Evolutionary conservation across 2,797 vertebrate species (phyloP), one percentile per base, ranked within the genome.

Genomic region (Diglossa cyanea): DNA sequence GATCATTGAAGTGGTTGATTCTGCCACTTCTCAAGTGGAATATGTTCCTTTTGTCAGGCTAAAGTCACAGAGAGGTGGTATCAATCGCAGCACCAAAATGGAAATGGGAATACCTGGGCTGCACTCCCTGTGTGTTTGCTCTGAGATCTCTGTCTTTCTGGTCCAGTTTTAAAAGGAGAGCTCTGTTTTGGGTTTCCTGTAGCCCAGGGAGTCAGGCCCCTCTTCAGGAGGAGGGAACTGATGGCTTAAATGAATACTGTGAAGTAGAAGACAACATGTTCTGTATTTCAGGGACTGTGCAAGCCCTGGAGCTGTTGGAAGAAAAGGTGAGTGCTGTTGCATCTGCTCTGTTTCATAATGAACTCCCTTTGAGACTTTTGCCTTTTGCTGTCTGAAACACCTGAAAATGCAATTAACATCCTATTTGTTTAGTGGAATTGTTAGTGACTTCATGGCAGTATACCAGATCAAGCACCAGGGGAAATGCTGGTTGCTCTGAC

Each of bases 371-470:
- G 67, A 87, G 54, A 35, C 25, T 75, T 74, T 7, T 42, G 42
- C 24, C n/a, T 74, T 86, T 81, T 85, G 28, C 30, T 79, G n/a
- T 68, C 66, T 75, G 44, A 93, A 89, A 51, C 79, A 11, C 20
- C 31, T 76, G 51, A 70, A 85, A 87, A 94, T 70, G 16, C 44
- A 70, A 37, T 87, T 53, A 67, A 33, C 21, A 70, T 82, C 12
- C 11, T 14, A 25, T 78, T 89, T 60, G 21, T 55, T 74, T 35
- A 55, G 40, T 74, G 61, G 48, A 80, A 81, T 47, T 54, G 7
- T 44, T 31, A 19, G 17, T 1, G 3, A 78, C 63, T 54, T 72
- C 9, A 31, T 73, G 25, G 16, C n/a, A 40, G 16, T 26, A 40
- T 3, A 11, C 12, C 25, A 54, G 60, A 31, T 66, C 16, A 48